Conservation (phyloP, 2,888 invertebrate species). For the Merodon equestris region DNA sequence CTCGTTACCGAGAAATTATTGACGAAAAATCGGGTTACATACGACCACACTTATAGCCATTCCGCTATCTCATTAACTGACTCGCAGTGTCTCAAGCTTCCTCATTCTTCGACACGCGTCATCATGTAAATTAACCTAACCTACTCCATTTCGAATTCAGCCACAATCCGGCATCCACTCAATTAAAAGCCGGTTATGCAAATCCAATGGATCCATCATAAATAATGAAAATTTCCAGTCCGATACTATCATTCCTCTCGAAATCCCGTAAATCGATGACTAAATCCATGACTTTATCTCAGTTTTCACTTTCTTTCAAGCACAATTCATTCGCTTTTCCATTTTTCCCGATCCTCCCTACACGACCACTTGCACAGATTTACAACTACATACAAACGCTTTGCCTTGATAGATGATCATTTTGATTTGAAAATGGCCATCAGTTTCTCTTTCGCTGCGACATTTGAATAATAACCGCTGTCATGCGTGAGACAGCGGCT, state of each 20-base stretch:
- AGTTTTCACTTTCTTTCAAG: slow-evolving; percentile 56
- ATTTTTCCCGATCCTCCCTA: neutral
- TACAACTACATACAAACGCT: slow-evolving; percentile 20
- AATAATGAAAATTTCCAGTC: slow-evolving; percentile 6
- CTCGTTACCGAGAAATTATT: too few species aligned
- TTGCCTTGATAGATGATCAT: slow-evolving; percentile 15
- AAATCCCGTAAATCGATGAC: slow-evolving; percentile 39
- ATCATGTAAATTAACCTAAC: slow-evolving; percentile 4
- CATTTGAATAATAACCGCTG: slow-evolving; percentile 61
- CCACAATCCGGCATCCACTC: neutral
- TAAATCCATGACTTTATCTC: slow-evolving; percentile 42
- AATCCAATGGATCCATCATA: slow-evolving; percentile 14
- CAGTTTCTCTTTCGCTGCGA: slow-evolving; percentile 65
- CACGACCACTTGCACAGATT: too few species aligned
- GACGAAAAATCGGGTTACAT: too few species aligned
- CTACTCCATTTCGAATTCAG: neutral
- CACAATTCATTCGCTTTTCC: slow-evolving; percentile 19
- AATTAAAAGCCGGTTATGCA: slow-evolving; percentile 28
- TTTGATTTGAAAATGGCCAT: slow-evolving; percentile 18
- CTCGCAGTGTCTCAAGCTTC: neutral
- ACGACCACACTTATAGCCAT: too few species aligned
- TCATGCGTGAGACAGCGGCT: too few species aligned
- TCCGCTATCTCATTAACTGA: too few species aligned
- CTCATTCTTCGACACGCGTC: too few species aligned
- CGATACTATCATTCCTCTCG: neutral